These are phyloP conservation scores for Sylvilagus bachmani DNA, from an alignment of 2,113 vertebrate species.

Conservation along the genomic window DNA sequence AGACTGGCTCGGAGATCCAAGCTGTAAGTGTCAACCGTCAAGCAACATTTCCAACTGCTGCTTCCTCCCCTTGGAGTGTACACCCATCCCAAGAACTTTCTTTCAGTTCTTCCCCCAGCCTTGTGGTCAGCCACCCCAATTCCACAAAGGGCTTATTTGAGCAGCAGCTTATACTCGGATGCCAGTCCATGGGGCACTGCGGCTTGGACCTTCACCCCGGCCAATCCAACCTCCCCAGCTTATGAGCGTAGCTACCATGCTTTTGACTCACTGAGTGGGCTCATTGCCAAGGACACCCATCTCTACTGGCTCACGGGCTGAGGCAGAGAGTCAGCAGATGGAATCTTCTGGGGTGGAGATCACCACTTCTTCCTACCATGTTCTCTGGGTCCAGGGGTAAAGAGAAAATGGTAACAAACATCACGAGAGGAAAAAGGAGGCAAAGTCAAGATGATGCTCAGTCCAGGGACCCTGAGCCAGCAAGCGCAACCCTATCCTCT, in stretches of 20 bases:
- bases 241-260: no score
- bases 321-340: background rate
- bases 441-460: background rate
- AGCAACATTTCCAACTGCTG: background rate
- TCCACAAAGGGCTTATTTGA: background rate
- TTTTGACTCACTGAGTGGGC: background rate
- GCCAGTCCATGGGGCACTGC: background rate
- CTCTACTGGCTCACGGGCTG: background rate
- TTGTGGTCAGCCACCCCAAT: background rate
- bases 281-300: background rate
- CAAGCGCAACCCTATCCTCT: background rate
- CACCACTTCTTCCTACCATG: constrained; percentile 28
- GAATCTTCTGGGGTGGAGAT: constrained; percentile 21
- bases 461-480: background rate
- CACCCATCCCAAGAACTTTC: background rate
- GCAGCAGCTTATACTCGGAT: background rate
- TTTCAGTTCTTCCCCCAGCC: background rate
- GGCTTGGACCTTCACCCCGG: background rate
- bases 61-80: background rate
- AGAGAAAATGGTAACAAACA: constrained; percentile 10
- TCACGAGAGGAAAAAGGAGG: constrained; percentile 19
- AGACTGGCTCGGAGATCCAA: background rate
- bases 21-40: background rate
- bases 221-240: background rate
- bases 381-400: background rate